A percentile compares a stretch with the other conserved stretches of the same genome.
Conservation (phyloP, 2,797 vertebrate species). For the Erpetoichthys calabaricus region DNA sequence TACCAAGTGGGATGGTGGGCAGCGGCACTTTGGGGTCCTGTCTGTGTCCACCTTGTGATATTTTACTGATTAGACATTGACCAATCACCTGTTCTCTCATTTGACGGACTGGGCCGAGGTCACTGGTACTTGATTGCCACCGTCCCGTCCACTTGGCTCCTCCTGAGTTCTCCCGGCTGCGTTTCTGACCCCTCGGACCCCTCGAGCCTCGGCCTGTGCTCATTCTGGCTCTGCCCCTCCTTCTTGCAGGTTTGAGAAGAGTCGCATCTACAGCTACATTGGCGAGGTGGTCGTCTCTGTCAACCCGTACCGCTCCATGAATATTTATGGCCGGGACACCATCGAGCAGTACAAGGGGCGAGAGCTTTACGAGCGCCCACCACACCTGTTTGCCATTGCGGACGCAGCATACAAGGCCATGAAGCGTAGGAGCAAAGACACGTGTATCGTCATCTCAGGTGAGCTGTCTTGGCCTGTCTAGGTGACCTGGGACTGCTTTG, state of each 20-base stretch:
- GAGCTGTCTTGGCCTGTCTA: constrained; percentile 8
- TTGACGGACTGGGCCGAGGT: no score
- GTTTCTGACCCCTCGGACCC: no score
- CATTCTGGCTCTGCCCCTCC: constrained; percentile 5
- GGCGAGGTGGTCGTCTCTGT: constrained; percentile 94
- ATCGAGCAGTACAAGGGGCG: constrained; percentile 88
- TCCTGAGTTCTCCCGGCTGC: no score
- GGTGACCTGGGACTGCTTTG: not conserved
- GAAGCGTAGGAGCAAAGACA: constrained; percentile 94
- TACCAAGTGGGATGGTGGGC: no score
- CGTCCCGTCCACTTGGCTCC: no score
- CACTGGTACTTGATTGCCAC: no score
- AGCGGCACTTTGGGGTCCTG: no score
- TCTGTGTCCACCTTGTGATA: no score
- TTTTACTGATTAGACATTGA: no score
- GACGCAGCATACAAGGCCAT: constrained; percentile 97
- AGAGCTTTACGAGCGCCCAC: constrained; percentile 88
- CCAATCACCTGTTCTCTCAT: no score
- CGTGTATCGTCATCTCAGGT: constrained; percentile 97
- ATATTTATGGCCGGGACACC: constrained; percentile 80
- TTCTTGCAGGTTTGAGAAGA: constrained; percentile 78
- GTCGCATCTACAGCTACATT: constrained; percentile 86
- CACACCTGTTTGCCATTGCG: constrained; percentile 90
- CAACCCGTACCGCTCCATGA: constrained; percentile 86
- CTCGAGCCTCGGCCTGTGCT: not conserved